phyloP scores from a whole-genome alignment of 2,113 vertebrate species.

The Psammodynastes pulverulentus region DNA sequence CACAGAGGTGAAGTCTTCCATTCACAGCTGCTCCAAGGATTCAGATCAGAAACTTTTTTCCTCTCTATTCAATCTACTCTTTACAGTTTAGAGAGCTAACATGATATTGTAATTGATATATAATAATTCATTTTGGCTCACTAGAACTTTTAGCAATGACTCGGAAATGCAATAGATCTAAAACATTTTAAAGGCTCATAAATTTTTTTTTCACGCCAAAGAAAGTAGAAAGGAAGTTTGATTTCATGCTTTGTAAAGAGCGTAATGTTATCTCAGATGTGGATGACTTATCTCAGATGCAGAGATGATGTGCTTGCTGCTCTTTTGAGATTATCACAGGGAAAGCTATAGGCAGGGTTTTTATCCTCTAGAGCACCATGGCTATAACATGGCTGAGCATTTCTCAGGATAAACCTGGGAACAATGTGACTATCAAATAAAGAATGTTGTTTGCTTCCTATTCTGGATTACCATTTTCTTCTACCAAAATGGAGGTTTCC shows the following conservation, averaged over 20 bases:
- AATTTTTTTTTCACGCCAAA: neutral
- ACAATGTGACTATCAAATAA: neutral
- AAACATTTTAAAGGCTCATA: neutral
- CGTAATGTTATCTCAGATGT: neutral
- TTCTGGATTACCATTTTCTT: neutral
- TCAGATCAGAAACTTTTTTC: neutral
- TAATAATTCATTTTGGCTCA: neutral
- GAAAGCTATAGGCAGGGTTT: neutral
- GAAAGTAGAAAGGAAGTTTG: neutral
- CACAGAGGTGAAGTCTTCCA: neutral
- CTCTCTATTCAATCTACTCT: neutral
- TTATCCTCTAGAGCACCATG: neutral
- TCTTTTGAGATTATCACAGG: neutral
- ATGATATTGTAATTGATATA: neutral
- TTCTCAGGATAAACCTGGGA: neutral
- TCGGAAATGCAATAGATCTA: neutral
- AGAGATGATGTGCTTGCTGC: neutral
- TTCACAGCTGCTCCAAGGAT: neutral
- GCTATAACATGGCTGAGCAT: neutral
- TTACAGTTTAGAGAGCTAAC: neutral
- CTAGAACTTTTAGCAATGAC: neutral
- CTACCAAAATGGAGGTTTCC: neutral
- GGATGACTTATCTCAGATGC: neutral
- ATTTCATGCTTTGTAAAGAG: neutral
- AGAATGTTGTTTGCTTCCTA: neutral